Evolutionary conservation across 2,797 vertebrate species (phyloP), one percentile per base, ranked within the genome.

Genomic region (Danio albolineatus): DNA sequence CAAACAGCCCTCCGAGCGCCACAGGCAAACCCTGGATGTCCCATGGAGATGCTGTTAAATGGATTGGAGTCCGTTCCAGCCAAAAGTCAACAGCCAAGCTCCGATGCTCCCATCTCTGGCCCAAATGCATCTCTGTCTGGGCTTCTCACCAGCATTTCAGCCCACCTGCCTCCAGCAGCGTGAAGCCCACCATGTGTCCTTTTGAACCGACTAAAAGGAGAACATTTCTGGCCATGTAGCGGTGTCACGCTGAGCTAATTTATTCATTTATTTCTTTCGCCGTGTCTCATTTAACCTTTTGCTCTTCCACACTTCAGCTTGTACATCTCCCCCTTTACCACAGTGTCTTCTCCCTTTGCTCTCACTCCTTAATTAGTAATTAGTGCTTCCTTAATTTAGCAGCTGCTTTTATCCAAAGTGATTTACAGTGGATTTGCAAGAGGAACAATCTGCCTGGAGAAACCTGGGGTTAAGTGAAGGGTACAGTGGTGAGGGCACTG

Each of bases 91-190:
- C 72, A 67, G 49, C 61, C 43, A 66, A 48, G 53, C 44, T 28
- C 44, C 51, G 17, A 9, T 65, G 28, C 71, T 67, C 43, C 61
- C 65, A 54, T 56, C 49, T 78, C 73, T 48, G 84, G 75, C 64
- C 87, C 72, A 83, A 85, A 81, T 80, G 84, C 59, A 28, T 88
- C 71, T 72, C 70, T 73, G 83, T 79, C 84, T 86, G 85, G 66
- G 76, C 75, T 77, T 65, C 88, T 83, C 74, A 84, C 46, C 10
- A 70, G 78, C 86, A 7, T 21, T 89, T 86, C 86, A 89, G 88
- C 86, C 85, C 76, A 83, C 82, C 83, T 86, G 89, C 87, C 86
- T 88, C 85, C 65, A 83, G 72, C 74, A 70, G 83, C 67, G 66
- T 81, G 62, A 72, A 85, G 77, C 54, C 81, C 61, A 81, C 80